Percentiles rank a stretch among this genome's conserved stretches.
These are phyloP conservation scores for Globodera rostochiensis DNA, from an alignment of 1,140 invertebrate species.

Conservation along the genomic window DNA sequence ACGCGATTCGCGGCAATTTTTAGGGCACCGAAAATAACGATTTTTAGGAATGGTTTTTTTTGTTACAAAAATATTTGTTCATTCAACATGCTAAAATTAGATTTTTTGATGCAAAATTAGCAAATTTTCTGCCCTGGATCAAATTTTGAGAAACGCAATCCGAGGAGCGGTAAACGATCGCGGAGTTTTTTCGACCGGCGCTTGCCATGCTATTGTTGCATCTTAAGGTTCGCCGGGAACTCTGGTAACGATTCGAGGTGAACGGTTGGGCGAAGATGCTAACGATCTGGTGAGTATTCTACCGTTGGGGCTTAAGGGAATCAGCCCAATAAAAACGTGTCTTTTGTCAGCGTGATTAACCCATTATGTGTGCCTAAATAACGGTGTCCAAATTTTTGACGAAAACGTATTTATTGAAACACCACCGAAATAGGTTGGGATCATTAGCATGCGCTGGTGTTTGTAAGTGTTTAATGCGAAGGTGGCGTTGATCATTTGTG, in stretches of 20 bases:
- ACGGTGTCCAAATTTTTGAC: slow-evolving; percentile 72
- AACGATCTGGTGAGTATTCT: slow-evolving; percentile 53
- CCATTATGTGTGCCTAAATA: slow-evolving; percentile 47
- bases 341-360: too few relatives aligned
- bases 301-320: too few relatives aligned
- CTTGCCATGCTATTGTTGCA: too few relatives aligned
- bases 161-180: too few relatives aligned
- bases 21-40: slow-evolving; percentile 70
- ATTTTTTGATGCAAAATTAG: too few relatives aligned
- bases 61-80: not conserved
- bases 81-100: too few relatives aligned
- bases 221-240: slow-evolving; percentile 91
- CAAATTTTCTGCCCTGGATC: too few relatives aligned
- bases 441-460: not conserved
- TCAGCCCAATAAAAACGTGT: too few relatives aligned
- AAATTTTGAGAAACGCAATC: too few relatives aligned
- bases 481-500: slow-evolving; percentile 88
- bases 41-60: slow-evolving; percentile 69
- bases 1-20: too few relatives aligned
- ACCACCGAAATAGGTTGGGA: not conserved
- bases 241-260: slow-evolving; percentile 85
- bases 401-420: too few relatives aligned
- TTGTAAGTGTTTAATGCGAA: not conserved
- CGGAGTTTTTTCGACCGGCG: too few relatives aligned
- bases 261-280: slow-evolving; percentile 83